phyloP scores from a whole-genome alignment of 1,140 invertebrate species.

The Hestina assimilis region DNA sequence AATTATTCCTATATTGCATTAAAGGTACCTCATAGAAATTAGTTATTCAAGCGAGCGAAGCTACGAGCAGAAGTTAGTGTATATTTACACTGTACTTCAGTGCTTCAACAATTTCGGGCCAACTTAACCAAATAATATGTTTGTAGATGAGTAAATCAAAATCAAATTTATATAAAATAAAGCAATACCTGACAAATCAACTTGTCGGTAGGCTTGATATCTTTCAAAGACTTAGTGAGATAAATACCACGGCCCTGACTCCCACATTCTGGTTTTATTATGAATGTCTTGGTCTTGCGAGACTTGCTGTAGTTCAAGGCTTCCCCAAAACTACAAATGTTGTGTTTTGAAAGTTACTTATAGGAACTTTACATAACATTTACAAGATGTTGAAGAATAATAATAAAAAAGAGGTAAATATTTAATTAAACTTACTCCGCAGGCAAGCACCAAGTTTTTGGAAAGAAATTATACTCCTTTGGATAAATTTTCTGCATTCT shows the following conservation, averaged over 20 bases:
- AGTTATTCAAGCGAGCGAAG: too few relatives aligned
- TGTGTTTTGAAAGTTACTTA: neutral
- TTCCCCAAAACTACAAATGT: constrained; percentile 79
- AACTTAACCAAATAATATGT: too few relatives aligned
- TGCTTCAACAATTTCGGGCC: too few relatives aligned
- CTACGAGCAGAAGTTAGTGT: too few relatives aligned
- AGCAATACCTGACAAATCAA: constrained; percentile 89
- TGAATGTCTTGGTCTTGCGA: constrained; percentile 88
- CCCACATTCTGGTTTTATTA: constrained; percentile 92
- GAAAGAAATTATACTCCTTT: constrained; percentile 94
- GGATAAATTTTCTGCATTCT: constrained; percentile 92
- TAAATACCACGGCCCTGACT: constrained; percentile 93
- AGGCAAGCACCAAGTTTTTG: constrained; percentile 95
- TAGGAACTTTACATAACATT: too few relatives aligned
- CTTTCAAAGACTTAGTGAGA: constrained; percentile 87
- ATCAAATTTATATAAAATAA: neutral
- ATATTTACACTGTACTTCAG: too few relatives aligned
- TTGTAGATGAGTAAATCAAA: neutral
- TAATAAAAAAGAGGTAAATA: neutral
- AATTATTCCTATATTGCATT: too few relatives aligned
- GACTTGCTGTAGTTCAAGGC: constrained; percentile 81
- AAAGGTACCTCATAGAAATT: too few relatives aligned
- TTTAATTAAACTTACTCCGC: constrained; percentile 83
- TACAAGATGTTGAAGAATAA: neutral
- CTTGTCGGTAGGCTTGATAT: constrained; percentile 87